Percentiles rank a stretch among this genome's conserved stretches.
Conservation (phyloP, 2,888 invertebrate genomes). For the Oxyteleia sp. region DNA sequence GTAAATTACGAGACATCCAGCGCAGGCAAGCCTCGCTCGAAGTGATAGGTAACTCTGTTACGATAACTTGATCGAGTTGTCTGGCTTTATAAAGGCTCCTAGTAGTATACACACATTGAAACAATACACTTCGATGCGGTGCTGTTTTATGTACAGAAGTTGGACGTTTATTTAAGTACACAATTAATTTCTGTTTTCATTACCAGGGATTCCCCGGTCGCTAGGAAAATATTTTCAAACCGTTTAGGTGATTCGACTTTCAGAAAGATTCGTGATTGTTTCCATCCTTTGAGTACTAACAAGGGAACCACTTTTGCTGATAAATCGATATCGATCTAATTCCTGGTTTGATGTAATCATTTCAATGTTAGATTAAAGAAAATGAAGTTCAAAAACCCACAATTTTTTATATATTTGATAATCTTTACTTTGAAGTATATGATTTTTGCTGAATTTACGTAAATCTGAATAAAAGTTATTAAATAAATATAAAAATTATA, state of each 20-base stretch:
- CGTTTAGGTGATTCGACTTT: constrained; percentile 14
- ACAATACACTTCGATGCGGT: constrained; percentile 38
- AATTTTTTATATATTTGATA: too few species aligned
- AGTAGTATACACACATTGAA: constrained; percentile 62
- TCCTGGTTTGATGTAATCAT: too few species aligned
- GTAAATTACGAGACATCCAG: constrained; percentile 55
- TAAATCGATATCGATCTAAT: too few species aligned
- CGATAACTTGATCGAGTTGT: constrained; percentile 82
- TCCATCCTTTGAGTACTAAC: too few species aligned
- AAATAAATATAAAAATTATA: too few species aligned
- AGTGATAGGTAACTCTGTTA: constrained; percentile 79
- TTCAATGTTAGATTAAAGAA: too few species aligned
- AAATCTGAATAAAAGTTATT: too few species aligned
- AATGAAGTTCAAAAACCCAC: too few species aligned
- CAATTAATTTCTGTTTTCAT: constrained; percentile 23
- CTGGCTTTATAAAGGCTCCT: constrained; percentile 79
- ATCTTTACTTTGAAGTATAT: too few species aligned
- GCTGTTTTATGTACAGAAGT: neutral
- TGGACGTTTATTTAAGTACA: constrained; percentile 8
- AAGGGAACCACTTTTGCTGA: too few species aligned
- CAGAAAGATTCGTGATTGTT: too few species aligned
- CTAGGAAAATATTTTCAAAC: constrained; percentile 16
- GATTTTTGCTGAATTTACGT: too few species aligned
- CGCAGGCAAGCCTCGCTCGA: constrained; percentile 51
- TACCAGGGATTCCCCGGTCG: constrained; percentile 2